Percentiles rank a stretch among this genome's conserved stretches.
Evolutionary conservation across 2,113 vertebrate genomes (phyloP).

Genomic region (Salminus brasiliensis): DNA sequence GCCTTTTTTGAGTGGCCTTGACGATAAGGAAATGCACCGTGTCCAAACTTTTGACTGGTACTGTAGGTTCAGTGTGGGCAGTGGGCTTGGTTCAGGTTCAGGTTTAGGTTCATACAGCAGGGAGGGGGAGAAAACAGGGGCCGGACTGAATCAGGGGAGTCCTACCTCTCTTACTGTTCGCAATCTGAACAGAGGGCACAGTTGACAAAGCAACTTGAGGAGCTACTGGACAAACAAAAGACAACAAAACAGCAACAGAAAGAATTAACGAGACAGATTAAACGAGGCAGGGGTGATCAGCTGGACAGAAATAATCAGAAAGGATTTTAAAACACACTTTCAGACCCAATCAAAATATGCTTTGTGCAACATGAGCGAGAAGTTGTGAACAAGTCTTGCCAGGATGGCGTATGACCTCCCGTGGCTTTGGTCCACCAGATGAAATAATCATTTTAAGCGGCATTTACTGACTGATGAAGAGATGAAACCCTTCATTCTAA

Average conservation of each 20-base stretch:
- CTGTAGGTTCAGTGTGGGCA: neutral
- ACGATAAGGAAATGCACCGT: too few relatives aligned
- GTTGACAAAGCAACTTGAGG: conserved; percentile 26
- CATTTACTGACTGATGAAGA: neutral
- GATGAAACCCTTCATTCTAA: too few relatives aligned
- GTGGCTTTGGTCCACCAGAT: neutral
- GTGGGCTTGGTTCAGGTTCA: conserved; percentile 76
- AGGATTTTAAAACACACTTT: neutral
- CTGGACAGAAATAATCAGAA: neutral
- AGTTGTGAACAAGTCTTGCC: neutral
- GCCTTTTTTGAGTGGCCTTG: too few relatives aligned
- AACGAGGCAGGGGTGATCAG: conserved; percentile 4
- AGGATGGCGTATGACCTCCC: neutral
- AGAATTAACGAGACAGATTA: neutral
- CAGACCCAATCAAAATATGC: neutral
- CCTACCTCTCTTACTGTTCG: conserved; percentile 98
- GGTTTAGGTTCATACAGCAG: conserved; percentile 85
- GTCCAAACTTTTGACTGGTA: neutral
- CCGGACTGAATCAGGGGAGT: conserved; percentile 57
- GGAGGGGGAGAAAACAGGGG: conserved; percentile 53
- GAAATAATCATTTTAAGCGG: neutral
- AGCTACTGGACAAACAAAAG: neutral
- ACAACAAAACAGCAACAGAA: neutral
- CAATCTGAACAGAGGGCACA: conserved; percentile 92
- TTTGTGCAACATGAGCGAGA: neutral